Evolutionary conservation across 2,888 invertebrate species (phyloP).

Genomic region (Andrena hattorfiana): DNA sequence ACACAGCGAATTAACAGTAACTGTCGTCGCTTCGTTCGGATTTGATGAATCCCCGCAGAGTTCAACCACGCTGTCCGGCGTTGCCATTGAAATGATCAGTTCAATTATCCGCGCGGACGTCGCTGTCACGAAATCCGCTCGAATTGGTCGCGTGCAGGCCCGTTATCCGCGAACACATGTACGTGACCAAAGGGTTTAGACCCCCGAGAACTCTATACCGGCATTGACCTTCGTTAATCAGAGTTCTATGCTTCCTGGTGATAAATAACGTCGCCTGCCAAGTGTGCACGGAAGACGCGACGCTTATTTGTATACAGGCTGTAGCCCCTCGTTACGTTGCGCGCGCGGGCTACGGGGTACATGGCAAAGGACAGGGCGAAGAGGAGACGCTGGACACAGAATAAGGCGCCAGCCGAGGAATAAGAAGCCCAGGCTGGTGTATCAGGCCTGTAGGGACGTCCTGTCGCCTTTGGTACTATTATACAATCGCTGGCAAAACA

Average conservation of each 20-base stretch:
- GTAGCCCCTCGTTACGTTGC: slow-evolving; percentile 71
- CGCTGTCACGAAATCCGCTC: slow-evolving; percentile 48
- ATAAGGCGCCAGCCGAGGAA: slow-evolving; percentile 20
- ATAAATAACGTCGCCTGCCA: slow-evolving; percentile 81
- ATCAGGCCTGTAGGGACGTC: not conserved
- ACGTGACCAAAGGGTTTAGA: slow-evolving; percentile 39
- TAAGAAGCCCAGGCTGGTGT: slow-evolving; percentile 25
- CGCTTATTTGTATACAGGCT: slow-evolving; percentile 78
- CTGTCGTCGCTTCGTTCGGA: not conserved
- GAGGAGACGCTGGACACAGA: slow-evolving; percentile 18
- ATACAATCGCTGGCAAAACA: not conserved
- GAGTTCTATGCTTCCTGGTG: slow-evolving; percentile 82
- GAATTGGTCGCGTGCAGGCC: slow-evolving; percentile 36
- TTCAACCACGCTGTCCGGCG: slow-evolving; percentile 8
- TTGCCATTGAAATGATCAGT: slow-evolving; percentile 16
- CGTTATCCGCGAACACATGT: slow-evolving; percentile 51
- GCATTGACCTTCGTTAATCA: slow-evolving; percentile 83
- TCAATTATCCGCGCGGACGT: slow-evolving; percentile 37
- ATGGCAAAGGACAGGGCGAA: slow-evolving; percentile 27
- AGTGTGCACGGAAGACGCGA: slow-evolving; percentile 74
- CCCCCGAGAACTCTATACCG: slow-evolving; percentile 61
- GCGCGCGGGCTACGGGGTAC: slow-evolving; percentile 62
- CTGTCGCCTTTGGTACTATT: not conserved
- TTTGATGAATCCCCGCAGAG: slow-evolving; percentile 21
- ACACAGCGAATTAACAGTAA: no score